Evolutionary conservation across 1,140 invertebrate genomes (phyloP).

Genomic region (Penaeus japonicus): DNA sequence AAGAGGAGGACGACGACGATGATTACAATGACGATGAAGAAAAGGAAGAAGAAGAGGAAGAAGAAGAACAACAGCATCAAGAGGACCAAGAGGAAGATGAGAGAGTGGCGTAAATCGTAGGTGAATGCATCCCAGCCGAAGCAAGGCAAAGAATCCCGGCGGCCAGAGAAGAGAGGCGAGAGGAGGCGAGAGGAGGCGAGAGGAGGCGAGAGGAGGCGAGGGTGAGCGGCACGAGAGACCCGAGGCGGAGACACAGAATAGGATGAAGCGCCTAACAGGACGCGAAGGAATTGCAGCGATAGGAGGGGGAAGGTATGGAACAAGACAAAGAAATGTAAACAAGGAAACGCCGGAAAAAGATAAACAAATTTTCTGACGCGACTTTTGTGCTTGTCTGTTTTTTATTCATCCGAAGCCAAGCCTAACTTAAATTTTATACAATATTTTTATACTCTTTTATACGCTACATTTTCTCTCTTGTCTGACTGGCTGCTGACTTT

Average conservation of each 20-base stretch:
- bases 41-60: neutral
- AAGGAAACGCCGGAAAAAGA: neutral
- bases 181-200: neutral
- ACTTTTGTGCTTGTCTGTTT: too few relatives aligned
- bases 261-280: neutral
- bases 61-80: neutral
- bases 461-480: too few relatives aligned
- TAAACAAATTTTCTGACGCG: neutral
- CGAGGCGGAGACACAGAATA: neutral
- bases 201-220: neutral
- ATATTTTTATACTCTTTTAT: too few relatives aligned
- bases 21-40: neutral
- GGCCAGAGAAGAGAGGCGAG: neutral
- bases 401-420: too few relatives aligned
- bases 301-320: neutral
- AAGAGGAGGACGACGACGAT: neutral
- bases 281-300: neutral
- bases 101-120: neutral
- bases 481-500: too few relatives aligned
- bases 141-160: too few relatives aligned
- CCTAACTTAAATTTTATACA: too few relatives aligned
- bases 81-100: neutral
- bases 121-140: too few relatives aligned
- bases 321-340: neutral
- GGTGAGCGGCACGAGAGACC: neutral